phyloP scores from a whole-genome alignment of 1,140 invertebrate species.

The Eueides isabella region DNA sequence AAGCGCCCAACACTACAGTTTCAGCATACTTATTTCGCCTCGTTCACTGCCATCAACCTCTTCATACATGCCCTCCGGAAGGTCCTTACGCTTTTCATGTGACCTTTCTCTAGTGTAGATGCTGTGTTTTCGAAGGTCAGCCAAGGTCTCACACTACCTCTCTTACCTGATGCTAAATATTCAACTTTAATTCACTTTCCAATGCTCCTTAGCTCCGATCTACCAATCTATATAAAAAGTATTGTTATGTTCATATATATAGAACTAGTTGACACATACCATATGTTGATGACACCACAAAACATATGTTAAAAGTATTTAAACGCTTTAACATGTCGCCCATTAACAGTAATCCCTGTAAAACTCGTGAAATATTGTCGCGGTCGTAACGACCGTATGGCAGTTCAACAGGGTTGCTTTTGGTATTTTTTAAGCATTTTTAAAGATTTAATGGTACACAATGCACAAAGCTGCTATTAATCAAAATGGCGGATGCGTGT shows the following conservation, averaged over 20 bases:
- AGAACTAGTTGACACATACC: not conserved
- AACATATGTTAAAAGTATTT: conserved; percentile 61
- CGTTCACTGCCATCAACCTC: too few relatives aligned
- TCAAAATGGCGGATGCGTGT: conserved; percentile 45
- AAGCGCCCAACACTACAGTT: too few relatives aligned
- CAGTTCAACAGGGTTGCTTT: conserved; percentile 46
- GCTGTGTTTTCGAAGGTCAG: too few relatives aligned
- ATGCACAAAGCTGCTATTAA: conserved; percentile 59
- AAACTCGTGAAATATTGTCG: conserved; percentile 39
- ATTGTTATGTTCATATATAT: not conserved
- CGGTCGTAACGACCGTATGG: conserved; percentile 37
- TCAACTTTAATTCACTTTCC: too few relatives aligned
- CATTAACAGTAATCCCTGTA: conserved; percentile 66
- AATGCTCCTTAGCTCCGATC: too few relatives aligned
- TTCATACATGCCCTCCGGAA: too few relatives aligned
- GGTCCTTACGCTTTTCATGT: too few relatives aligned
- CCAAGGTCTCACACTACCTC: too few relatives aligned
- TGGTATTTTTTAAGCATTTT: conserved; percentile 46
- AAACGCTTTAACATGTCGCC: conserved; percentile 42
- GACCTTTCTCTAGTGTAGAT: too few relatives aligned
- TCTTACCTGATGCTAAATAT: too few relatives aligned
- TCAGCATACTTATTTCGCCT: too few relatives aligned
- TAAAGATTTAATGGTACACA: conserved; percentile 55
- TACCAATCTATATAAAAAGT: not conserved
- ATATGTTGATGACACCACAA: conserved; percentile 40